Conservation (phyloP, 2,888 invertebrate genomes). For the Pandemis cinnamomeana region DNA sequence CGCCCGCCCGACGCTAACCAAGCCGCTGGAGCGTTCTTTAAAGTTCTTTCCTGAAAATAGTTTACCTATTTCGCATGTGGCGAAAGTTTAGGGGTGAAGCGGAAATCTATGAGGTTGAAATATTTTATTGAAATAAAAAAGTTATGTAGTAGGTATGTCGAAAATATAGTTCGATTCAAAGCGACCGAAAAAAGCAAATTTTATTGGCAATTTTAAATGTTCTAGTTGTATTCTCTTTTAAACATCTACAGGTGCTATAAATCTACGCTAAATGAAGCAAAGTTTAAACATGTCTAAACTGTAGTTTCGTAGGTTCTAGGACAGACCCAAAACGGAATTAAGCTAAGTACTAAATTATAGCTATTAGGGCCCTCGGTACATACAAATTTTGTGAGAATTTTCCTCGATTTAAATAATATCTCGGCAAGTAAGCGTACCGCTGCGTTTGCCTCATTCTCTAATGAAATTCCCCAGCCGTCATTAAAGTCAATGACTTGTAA, state of each 20-base stretch:
- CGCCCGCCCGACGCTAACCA: constrained; percentile 62
- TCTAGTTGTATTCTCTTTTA: background rate
- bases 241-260: background rate
- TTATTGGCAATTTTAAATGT: background rate
- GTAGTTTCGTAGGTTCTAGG: background rate
- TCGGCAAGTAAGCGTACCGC: constrained; percentile 39
- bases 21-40: constrained; percentile 48
- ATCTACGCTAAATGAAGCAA: background rate
- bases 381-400: constrained; percentile 16
- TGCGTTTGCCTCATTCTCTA: constrained; percentile 54
- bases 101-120: background rate
- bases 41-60: constrained; percentile 31
- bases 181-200: background rate
- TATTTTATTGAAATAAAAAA: background rate
- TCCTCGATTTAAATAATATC: constrained; percentile 27
- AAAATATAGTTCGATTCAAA: background rate
- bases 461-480: constrained; percentile 63
- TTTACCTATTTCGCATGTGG: constrained; percentile 25
- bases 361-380: background rate
- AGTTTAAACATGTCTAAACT: background rate
- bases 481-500: constrained; percentile 72
- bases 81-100: background rate
- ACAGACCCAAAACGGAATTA: background rate
- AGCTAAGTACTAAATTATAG: constrained; percentile 6
- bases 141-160: background rate